A percentile compares a stretch with the other conserved stretches of the same genome.
These are phyloP conservation scores for Sorex fumeus DNA, from an alignment of 2,113 vertebrate genomes.

Conservation along the genomic window DNA sequence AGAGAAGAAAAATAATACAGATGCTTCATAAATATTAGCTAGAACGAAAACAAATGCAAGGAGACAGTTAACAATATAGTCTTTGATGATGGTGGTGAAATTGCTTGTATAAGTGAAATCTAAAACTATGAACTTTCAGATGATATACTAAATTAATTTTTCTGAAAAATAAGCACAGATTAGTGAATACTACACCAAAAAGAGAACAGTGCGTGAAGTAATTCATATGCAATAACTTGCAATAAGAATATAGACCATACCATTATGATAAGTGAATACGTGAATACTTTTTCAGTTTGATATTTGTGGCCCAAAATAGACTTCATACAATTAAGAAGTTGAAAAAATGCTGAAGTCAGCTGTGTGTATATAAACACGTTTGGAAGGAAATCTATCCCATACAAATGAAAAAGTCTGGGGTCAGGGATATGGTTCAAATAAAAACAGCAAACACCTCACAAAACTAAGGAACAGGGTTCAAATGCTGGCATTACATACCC, in stretches of 20 bases:
- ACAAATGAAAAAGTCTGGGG: background rate
- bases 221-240: slow-evolving; percentile 11
- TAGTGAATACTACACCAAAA: background rate
- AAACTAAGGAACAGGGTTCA: too few relatives aligned
- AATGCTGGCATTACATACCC: too few relatives aligned
- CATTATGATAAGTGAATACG: slow-evolving; percentile 2
- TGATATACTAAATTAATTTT: slow-evolving; percentile 21
- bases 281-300: slow-evolving; percentile 10
- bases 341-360: background rate
- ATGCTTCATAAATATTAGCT: slow-evolving; percentile 29
- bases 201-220: background rate
- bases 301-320: background rate
- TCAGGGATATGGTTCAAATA: too few relatives aligned
- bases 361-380: background rate
- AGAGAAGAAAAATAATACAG: slow-evolving; percentile 42
- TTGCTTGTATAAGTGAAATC: slow-evolving; percentile 24
- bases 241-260: slow-evolving; percentile 3
- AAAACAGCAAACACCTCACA: too few relatives aligned
- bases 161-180: slow-evolving; percentile 36
- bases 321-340: background rate
- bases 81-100: background rate
- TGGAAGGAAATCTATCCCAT: background rate
- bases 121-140: slow-evolving; percentile 20
- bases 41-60: slow-evolving; percentile 20
- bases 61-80: slow-evolving; percentile 25